A percentile compares a stretch with the other conserved stretches of the same genome.
Conservation (phyloP, 2,888 invertebrate species). For the Tipula confusa region DNA sequence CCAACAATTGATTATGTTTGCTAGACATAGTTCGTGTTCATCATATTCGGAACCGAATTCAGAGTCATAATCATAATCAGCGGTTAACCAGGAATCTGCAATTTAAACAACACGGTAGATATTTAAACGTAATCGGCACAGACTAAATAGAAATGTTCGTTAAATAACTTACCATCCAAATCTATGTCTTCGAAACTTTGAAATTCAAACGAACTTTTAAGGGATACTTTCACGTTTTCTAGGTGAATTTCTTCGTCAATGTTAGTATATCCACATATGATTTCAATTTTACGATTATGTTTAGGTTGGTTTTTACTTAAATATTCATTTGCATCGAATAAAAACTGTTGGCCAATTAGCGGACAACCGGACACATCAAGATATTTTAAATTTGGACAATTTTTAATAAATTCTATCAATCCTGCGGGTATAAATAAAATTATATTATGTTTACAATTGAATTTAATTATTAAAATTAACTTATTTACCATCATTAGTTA, state of each 20-base stretch:
- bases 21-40: no score
- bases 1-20: no score
- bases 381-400: neutral
- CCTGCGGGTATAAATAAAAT: neutral
- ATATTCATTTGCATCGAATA: neutral
- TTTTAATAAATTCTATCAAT: neutral
- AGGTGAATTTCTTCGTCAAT: neutral
- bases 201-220: neutral
- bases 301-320: neutral
- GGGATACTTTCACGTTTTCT: neutral
- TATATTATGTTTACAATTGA: neutral
- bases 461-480: neutral
- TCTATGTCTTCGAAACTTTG: neutral
- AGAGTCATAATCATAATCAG: constrained; percentile 1
- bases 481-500: neutral
- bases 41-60: neutral
- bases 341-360: neutral
- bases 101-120: neutral
- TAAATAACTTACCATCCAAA: neutral
- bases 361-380: neutral
- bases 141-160: neutral
- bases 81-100: neutral
- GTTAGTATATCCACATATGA: neutral
- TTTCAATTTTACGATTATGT: neutral
- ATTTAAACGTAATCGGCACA: neutral